Conservation (phyloP, 2,888 invertebrate species). For the Phrixothrix hirtus region DNA sequence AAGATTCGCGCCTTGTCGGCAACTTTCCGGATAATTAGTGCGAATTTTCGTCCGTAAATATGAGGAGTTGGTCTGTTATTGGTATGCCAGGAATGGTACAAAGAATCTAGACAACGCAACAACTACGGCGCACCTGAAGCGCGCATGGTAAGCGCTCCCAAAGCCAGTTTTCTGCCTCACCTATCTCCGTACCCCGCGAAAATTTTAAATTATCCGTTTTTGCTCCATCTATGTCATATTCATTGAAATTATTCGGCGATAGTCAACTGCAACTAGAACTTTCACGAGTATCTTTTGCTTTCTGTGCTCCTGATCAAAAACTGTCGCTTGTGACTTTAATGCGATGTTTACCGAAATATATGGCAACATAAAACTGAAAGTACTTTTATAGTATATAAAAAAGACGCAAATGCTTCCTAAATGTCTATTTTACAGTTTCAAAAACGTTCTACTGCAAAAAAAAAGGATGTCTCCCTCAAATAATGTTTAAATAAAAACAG, state of each 20-base stretch:
- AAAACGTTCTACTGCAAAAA: not conserved
- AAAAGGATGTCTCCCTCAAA: too few relatives aligned
- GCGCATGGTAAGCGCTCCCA: conserved; percentile 74
- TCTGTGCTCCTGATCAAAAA: conserved; percentile 22
- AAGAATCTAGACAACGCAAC: conserved; percentile 96
- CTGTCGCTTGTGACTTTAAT: conserved; percentile 25
- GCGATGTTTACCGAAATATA: conserved; percentile 18
- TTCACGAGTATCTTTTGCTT: not conserved
- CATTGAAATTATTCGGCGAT: not conserved
- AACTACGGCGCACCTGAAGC: conserved; percentile 78
- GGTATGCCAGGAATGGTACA: conserved; percentile 97
- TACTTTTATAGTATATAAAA: conserved; percentile 8
- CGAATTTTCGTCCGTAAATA: conserved; percentile 71
- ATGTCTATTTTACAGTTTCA: too few relatives aligned
- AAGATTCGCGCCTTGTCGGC: conserved; percentile 66
- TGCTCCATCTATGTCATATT: conserved; percentile 4
- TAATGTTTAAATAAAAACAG: too few relatives aligned
- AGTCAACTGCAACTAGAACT: not conserved
- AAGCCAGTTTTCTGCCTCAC: conserved; percentile 55
- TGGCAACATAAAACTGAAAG: conserved; percentile 16
- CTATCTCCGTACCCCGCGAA: conserved; percentile 30
- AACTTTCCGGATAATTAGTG: conserved; percentile 67
- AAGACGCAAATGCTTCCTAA: conserved; percentile 9
- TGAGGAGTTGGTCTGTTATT: conserved; percentile 75
- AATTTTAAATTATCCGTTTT: conserved; percentile 8